phyloP scores from a whole-genome alignment of 1,140 invertebrate species.

The Brachionus calyciflorus region DNA sequence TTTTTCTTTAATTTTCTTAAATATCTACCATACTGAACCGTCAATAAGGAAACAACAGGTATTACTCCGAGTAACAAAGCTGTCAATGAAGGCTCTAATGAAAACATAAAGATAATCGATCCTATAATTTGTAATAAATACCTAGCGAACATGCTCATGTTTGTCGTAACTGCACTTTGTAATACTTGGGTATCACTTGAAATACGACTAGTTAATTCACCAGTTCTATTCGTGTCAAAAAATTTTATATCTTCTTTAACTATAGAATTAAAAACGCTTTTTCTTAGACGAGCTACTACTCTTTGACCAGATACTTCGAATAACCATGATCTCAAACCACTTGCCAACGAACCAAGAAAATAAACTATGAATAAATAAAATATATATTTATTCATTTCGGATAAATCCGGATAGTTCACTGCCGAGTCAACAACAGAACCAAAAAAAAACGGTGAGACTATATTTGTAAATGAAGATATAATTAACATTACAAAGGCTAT shows the following conservation, averaged over 20 bases:
- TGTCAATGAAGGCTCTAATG: slow-evolving; percentile 55
- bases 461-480: slow-evolving; percentile 53
- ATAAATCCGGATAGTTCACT: slow-evolving; percentile 55
- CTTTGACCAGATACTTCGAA: slow-evolving; percentile 58
- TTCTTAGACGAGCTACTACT: slow-evolving; percentile 55
- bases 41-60: slow-evolving; percentile 54
- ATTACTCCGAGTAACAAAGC: slow-evolving; percentile 57
- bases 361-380: slow-evolving; percentile 54
- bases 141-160: slow-evolving; percentile 57
- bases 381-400: slow-evolving; percentile 53
- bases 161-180: slow-evolving; percentile 59
- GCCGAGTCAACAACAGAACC: slow-evolving; percentile 59
- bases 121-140: slow-evolving; percentile 57
- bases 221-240: slow-evolving; percentile 59
- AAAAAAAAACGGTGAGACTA: slow-evolving; percentile 57
- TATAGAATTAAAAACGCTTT: slow-evolving; percentile 53
- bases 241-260: slow-evolving; percentile 58
- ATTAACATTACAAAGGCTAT: slow-evolving; percentile 49
- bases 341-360: slow-evolving; percentile 51
- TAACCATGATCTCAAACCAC: slow-evolving; percentile 53
- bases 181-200: slow-evolving; percentile 58
- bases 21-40: slow-evolving; percentile 57
- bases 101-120: slow-evolving; percentile 57
- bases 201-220: slow-evolving; percentile 58
- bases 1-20: slow-evolving; percentile 54